Evolutionary conservation across 2,113 vertebrate genomes (phyloP).

Genomic region (Myrmophylax atrothorax): DNA sequence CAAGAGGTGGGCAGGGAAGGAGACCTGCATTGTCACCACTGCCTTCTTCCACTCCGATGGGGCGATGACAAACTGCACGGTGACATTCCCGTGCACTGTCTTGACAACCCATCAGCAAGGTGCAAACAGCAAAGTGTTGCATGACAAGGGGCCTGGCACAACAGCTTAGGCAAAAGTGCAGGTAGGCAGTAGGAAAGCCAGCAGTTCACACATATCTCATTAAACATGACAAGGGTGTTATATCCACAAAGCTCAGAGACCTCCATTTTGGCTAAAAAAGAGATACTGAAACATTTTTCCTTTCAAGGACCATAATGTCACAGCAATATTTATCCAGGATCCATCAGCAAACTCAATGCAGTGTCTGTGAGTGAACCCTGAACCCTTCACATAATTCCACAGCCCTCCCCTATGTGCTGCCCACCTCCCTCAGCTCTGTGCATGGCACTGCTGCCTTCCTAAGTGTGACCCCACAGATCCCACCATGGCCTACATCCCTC

Average conservation of each 20-base stretch:
- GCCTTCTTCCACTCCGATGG: neutral
- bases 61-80: accelerated
- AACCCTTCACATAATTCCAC: neutral
- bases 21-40: neutral
- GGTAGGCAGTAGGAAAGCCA: slow-evolving; percentile 17
- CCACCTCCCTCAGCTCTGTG: neutral
- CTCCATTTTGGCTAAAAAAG: neutral
- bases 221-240: slow-evolving; percentile 15
- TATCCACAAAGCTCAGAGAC: neutral
- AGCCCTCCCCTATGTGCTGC: neutral
- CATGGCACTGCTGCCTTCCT: neutral
- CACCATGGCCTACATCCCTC: neutral
- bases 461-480: neutral
- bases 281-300: neutral
- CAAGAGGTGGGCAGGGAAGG: neutral
- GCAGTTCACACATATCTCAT: neutral
- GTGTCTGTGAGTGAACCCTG: neutral
- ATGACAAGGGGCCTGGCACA: neutral
- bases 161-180: neutral
- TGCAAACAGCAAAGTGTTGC: slow-evolving; percentile 24
- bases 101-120: slow-evolving; percentile 41
- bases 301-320: neutral
- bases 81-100: neutral
- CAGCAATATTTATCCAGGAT: neutral
- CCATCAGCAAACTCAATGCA: neutral